These are phyloP conservation scores for Menidia beryllina DNA, from an alignment of 2,113 vertebrate species.

Conservation along the genomic window DNA sequence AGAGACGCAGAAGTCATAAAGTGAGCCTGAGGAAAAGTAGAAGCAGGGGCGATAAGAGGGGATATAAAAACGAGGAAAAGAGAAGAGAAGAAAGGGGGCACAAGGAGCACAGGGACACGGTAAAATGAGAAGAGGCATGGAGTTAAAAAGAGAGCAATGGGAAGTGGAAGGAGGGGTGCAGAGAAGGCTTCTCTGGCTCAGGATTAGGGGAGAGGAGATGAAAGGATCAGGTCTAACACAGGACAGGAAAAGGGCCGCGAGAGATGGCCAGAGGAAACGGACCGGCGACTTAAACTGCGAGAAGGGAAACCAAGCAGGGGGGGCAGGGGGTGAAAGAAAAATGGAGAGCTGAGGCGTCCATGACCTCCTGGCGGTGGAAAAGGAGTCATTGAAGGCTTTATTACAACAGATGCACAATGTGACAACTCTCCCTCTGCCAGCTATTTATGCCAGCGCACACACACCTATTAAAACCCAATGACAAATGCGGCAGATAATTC, in stretches of 20 bases:
- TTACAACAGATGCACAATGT: slow-evolving; percentile 38
- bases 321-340: slow-evolving; percentile 27
- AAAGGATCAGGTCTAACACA: slow-evolving; percentile 69
- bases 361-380: slow-evolving; percentile 39
- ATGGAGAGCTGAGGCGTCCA: slow-evolving; percentile 45
- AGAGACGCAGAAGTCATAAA: slow-evolving; percentile 18
- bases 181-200: slow-evolving; percentile 55
- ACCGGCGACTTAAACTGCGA: slow-evolving; percentile 55
- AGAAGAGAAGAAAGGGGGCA: slow-evolving; percentile 20
- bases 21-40: slow-evolving; percentile 5
- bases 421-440: slow-evolving; percentile 38
- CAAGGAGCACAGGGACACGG: slow-evolving; percentile 54
- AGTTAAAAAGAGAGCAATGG: slow-evolving; percentile 65
- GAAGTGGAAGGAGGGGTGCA: slow-evolving; percentile 47
- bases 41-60: slow-evolving; percentile 20
- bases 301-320: slow-evolving; percentile 50
- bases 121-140: slow-evolving; percentile 64
- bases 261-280: slow-evolving; percentile 53
- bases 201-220: slow-evolving; percentile 73
- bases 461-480: slow-evolving; percentile 63
- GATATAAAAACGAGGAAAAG: slow-evolving; percentile 26
- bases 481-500: slow-evolving; percentile 66
- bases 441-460: slow-evolving; percentile 61
- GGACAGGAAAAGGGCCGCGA: slow-evolving; percentile 40
- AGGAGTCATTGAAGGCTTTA: slow-evolving; percentile 40